Conservation (phyloP, 2,888 invertebrate genomes). For the Latrodectus elegans region DNA sequence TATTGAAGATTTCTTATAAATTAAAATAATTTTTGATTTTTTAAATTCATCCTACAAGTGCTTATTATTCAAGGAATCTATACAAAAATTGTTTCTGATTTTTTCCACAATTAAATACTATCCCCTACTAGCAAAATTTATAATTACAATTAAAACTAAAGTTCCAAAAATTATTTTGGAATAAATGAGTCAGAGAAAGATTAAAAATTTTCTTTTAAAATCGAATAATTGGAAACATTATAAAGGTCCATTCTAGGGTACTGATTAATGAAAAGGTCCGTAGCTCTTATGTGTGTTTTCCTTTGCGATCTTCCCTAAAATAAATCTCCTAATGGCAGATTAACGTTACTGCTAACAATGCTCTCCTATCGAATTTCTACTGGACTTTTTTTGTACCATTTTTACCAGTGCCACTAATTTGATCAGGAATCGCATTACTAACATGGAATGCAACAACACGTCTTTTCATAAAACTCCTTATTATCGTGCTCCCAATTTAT, state of each 20-base stretch:
- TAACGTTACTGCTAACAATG: constrained; percentile 65
- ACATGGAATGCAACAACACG: constrained; percentile 66
- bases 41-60: too few species aligned
- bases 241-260: constrained; percentile 52
- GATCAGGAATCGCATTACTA: constrained; percentile 65
- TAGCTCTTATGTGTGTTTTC: constrained; percentile 51
- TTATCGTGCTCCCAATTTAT: constrained; percentile 51
- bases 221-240: constrained; percentile 57
- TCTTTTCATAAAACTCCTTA: constrained; percentile 68
- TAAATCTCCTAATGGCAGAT: constrained; percentile 67
- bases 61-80: too few species aligned
- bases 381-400: constrained; percentile 47
- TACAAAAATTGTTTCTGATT: too few species aligned
- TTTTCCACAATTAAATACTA: too few species aligned
- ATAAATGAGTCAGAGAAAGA: background rate
- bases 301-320: constrained; percentile 47
- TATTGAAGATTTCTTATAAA: too few species aligned
- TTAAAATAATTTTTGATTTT: too few species aligned
- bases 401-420: constrained; percentile 56
- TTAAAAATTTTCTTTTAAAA: constrained; percentile 46
- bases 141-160: too few species aligned
- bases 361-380: constrained; percentile 57
- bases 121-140: too few species aligned
- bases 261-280: constrained; percentile 63
- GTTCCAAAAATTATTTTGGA: too few species aligned